Conservation (phyloP, 2,888 invertebrate species). For the Charanyca ferruginea region DNA sequence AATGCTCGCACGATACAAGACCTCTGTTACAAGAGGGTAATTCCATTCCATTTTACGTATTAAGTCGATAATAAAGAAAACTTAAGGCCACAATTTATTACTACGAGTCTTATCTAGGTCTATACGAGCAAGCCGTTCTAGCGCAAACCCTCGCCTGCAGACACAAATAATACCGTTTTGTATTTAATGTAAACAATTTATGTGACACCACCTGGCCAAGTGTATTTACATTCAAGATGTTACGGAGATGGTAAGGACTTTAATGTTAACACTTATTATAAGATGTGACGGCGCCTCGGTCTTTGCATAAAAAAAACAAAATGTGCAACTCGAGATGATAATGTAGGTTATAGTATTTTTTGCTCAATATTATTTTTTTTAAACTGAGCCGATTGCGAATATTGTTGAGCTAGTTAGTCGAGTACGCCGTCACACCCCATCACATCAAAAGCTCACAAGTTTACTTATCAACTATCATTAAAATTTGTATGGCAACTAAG, state of each 20-base stretch:
- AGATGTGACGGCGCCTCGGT: slow-evolving; percentile 60
- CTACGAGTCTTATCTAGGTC: slow-evolving; percentile 79
- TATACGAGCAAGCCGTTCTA: slow-evolving; percentile 78
- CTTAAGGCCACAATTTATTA: slow-evolving; percentile 89
- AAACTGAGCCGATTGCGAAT: slow-evolving; percentile 32
- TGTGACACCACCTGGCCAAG: slow-evolving; percentile 69
- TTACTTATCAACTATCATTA: slow-evolving; percentile 86
- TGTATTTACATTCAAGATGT: slow-evolving; percentile 79
- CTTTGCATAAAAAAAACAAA: slow-evolving; percentile 24
- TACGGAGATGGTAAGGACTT: slow-evolving; percentile 54
- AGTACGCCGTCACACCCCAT: slow-evolving; percentile 65
- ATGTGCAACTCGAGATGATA: slow-evolving; percentile 5
- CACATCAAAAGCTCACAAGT: slow-evolving; percentile 74
- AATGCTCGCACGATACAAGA: slow-evolving; percentile 82
- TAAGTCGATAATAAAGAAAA: slow-evolving; percentile 78
- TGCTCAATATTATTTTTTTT: slow-evolving; percentile 25
- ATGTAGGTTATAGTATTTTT: slow-evolving; percentile 5
- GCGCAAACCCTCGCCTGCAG: slow-evolving; percentile 66
- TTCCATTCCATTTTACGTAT: slow-evolving; percentile 73
- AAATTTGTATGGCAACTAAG: slow-evolving; percentile 90
- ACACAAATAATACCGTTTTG: slow-evolving; percentile 66
- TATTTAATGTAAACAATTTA: slow-evolving; percentile 70
- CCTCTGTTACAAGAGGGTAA: slow-evolving; percentile 70
- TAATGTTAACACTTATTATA: slow-evolving; percentile 57
- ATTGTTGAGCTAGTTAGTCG: slow-evolving; percentile 8